A percentile compares a stretch with the other conserved stretches of the same genome.
phyloP scores from a whole-genome alignment of 2,797 vertebrate genomes.

The Novumbra hubbsi region DNA sequence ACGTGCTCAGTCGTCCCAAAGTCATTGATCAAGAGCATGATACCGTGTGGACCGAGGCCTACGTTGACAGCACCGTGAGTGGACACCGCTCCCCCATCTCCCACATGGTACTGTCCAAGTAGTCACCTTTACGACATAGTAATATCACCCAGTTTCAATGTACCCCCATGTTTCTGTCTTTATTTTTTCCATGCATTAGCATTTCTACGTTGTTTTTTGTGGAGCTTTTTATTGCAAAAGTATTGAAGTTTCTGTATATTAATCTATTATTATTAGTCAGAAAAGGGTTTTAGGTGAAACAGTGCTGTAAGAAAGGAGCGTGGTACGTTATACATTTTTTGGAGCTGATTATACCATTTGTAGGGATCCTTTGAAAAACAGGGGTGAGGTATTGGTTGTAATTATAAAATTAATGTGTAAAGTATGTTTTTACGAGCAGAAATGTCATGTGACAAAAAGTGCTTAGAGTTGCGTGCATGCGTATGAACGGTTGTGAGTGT shows the following conservation, averaged over 20 bases:
- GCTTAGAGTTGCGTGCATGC: slow-evolving; percentile 23
- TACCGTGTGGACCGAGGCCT: slow-evolving; percentile 96
- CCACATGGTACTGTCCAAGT: slow-evolving; percentile 14
- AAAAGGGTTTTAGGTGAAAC: not conserved
- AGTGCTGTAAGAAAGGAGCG: not conserved
- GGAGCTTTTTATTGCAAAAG: not conserved
- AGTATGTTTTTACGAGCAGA: not conserved
- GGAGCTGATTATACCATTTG: too few species aligned
- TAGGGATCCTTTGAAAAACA: not conserved
- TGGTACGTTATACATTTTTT: not conserved
- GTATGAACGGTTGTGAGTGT: slow-evolving; percentile 18
- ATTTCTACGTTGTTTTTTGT: not conserved
- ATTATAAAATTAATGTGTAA: not conserved
- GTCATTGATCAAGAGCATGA: slow-evolving; percentile 98
- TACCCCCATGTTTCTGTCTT: not conserved
- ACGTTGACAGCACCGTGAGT: slow-evolving; percentile 97
- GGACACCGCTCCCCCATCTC: slow-evolving; percentile 4
- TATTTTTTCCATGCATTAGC: not conserved
- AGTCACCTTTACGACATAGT: not conserved
- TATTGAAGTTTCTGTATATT: not conserved
- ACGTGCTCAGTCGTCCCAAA: slow-evolving; percentile 96
- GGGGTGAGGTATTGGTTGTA: not conserved
- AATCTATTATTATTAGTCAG: not conserved
- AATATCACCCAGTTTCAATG: not conserved
- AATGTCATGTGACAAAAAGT: not conserved